phyloP scores from a whole-genome alignment of 2,888 invertebrate species.

The Yponomeuta malinellus region DNA sequence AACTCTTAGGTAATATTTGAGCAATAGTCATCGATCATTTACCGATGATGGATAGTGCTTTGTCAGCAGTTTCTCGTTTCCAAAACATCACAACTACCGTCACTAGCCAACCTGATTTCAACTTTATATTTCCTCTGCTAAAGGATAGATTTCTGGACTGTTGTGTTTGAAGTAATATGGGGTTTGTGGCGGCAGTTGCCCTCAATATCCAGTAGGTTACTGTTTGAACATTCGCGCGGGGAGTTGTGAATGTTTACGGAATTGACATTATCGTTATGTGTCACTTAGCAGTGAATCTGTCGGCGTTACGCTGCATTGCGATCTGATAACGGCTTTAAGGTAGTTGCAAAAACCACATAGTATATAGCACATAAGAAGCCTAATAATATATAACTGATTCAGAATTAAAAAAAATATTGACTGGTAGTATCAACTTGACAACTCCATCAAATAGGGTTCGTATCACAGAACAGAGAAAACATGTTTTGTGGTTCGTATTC shows the following conservation, averaged over 20 bases:
- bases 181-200: constrained; percentile 35
- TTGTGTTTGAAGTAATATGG: constrained; percentile 22
- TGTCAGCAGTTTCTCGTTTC: background rate
- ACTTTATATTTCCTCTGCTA: background rate
- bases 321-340: background rate
- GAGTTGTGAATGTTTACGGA: constrained; percentile 48
- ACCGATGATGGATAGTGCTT: constrained; percentile 61
- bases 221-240: constrained; percentile 60
- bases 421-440: too few species aligned
- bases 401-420: too few species aligned
- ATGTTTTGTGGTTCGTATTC: too few species aligned
- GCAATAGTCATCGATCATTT: constrained; percentile 67
- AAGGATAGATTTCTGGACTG: background rate
- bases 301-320: background rate
- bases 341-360: too few species aligned
- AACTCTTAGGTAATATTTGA: constrained; percentile 66
- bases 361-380: too few species aligned
- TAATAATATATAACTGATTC: too few species aligned
- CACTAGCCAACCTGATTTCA: background rate
- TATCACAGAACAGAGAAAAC: too few species aligned
- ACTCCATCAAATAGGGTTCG: too few species aligned
- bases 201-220: constrained; percentile 55
- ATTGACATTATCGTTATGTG: constrained; percentile 67
- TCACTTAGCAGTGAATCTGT: constrained; percentile 48
- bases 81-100: constrained; percentile 7